Evolutionary conservation across 2,797 vertebrate species (phyloP).

Genomic region (Sebastes aleutianus): DNA sequence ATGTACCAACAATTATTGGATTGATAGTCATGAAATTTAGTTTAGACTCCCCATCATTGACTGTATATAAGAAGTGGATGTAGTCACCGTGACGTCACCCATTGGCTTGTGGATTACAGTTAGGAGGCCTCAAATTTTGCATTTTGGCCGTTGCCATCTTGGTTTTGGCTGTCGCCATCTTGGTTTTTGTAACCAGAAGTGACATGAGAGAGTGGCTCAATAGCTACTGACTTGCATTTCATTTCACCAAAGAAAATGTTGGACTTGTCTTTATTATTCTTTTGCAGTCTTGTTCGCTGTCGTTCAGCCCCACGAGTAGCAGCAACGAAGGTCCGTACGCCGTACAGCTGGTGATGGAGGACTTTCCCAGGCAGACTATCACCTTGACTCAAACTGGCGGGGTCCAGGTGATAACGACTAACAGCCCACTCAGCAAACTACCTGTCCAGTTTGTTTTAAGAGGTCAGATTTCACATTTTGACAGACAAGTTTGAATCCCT

Average conservation of each 20-base stretch:
- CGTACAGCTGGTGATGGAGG: slow-evolving; percentile 55
- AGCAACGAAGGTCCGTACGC: background rate
- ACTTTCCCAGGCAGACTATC: slow-evolving; percentile 40
- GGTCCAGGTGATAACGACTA: background rate
- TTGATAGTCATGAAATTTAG: no score
- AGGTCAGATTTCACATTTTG: slow-evolving; percentile 9
- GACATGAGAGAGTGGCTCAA: no score
- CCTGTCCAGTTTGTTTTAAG: slow-evolving; percentile 47
- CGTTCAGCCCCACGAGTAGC: background rate
- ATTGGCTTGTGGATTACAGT: no score
- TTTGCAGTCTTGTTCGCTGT: slow-evolving; percentile 40
- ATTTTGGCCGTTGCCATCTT: accelerated
- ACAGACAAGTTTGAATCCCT: no score
- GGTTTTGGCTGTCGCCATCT: no score
- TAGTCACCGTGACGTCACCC: no score
- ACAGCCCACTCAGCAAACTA: slow-evolving; percentile 31
- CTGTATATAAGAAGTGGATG: no score
- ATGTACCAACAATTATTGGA: no score
- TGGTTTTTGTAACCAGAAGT: no score
- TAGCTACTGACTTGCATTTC: no score
- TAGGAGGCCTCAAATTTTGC: no score
- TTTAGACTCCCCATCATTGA: no score
- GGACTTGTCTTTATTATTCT: background rate
- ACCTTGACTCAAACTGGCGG: background rate
- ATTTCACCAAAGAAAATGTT: background rate